Percentiles rank a stretch among this genome's conserved stretches.
phyloP scores from a whole-genome alignment of 2,113 vertebrate species.

The Eupsittula cactorum region DNA sequence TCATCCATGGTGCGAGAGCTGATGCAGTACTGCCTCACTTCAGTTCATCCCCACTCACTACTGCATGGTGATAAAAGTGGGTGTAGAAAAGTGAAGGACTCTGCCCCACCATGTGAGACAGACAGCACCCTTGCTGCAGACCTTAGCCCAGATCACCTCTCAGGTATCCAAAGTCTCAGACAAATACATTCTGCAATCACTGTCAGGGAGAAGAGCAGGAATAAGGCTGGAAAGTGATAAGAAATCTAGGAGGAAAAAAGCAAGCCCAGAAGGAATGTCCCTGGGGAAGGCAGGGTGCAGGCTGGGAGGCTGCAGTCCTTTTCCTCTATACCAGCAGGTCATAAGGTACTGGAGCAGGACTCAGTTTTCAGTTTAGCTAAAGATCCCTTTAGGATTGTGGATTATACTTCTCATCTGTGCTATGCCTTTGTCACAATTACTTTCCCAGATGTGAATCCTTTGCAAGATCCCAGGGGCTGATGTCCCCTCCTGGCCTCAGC shows the following conservation, averaged over 20 bases:
- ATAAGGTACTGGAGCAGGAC: not conserved
- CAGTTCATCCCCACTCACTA: not conserved
- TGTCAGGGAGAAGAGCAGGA: not conserved
- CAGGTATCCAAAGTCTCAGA: not conserved
- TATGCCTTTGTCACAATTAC: not conserved
- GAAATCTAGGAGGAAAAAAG: not conserved
- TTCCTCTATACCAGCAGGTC: not conserved
- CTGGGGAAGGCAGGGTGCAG: not conserved
- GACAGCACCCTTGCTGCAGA: not conserved
- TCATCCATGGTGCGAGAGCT: not conserved
- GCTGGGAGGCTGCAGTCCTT: not conserved
- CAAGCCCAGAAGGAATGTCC: not conserved
- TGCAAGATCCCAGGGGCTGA: not conserved
- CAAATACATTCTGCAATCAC: not conserved
- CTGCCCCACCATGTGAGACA: rapidly evolving
- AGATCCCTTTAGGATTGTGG: not conserved
- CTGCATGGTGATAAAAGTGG: not conserved
- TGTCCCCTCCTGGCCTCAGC: not conserved
- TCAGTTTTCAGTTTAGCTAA: not conserved
- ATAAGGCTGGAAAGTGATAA: not conserved
- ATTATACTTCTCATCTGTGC: not conserved
- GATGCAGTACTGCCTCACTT: not conserved
- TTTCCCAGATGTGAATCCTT: not conserved
- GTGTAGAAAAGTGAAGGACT: not conserved
- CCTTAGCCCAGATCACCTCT: not conserved